Evolutionary conservation across 2,113 vertebrate species (phyloP).

Genomic region (Nicator chloris): DNA sequence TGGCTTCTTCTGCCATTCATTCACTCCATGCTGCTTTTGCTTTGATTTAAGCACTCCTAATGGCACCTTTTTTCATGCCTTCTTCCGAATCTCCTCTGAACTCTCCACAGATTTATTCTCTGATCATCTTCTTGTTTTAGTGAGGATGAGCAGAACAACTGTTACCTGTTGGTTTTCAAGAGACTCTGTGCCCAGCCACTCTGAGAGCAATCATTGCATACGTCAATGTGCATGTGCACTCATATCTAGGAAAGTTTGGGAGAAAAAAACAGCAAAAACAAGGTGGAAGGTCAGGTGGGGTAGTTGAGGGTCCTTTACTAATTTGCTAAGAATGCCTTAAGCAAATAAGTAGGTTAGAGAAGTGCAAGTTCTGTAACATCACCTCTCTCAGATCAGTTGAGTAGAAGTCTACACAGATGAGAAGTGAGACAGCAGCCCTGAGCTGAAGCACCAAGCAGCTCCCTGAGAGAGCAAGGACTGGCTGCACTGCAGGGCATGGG

Average conservation of each 20-base stretch:
- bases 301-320: not conserved
- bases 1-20: not conserved
- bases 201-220: not conserved
- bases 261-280: not conserved
- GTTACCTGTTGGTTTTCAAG: not conserved
- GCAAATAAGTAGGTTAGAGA: not conserved
- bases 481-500: not conserved
- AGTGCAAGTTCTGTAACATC: not conserved
- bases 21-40: not conserved
- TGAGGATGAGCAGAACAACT: not conserved
- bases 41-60: not conserved
- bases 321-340: not conserved
- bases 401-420: not conserved
- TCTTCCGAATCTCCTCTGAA: not conserved
- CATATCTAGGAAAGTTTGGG: not conserved
- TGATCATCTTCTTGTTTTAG: not conserved
- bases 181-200: not conserved
- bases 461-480: rapidly evolving
- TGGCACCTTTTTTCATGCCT: not conserved
- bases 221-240: not conserved
- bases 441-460: not conserved
- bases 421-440: not conserved
- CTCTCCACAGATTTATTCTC: not conserved
- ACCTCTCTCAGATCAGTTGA: not conserved
- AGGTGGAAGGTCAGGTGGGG: rapidly evolving